Conservation (phyloP, 1,140 invertebrate species). For the Amphibalanus amphitrite region DNA sequence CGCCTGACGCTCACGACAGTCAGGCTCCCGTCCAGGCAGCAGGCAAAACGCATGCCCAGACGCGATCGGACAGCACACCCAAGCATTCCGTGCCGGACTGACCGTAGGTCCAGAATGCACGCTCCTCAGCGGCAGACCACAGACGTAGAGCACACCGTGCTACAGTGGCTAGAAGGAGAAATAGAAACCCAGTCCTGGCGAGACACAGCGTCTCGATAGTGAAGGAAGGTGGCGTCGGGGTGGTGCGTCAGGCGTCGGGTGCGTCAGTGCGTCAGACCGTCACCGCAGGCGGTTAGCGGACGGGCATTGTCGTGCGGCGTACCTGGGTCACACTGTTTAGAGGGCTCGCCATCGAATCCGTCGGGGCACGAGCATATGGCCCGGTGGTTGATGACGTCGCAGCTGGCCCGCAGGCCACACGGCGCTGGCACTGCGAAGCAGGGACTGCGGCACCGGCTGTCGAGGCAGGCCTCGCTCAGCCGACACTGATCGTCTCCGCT, state of each 20-base stretch:
- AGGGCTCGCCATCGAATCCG: constrained; percentile 56
- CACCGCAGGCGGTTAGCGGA: neutral
- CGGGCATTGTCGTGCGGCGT: neutral
- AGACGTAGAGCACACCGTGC: neutral
- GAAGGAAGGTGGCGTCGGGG: constrained; percentile 9
- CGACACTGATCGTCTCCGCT: constrained; percentile 20
- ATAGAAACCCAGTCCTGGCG: too few relatives aligned
- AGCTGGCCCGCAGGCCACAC: constrained; percentile 19
- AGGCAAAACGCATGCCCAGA: neutral
- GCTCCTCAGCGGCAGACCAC: neutral
- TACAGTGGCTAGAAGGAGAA: too few relatives aligned
- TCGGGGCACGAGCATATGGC: constrained; percentile 61
- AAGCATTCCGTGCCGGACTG: neutral
- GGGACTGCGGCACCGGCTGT: constrained; percentile 25
- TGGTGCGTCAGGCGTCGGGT: constrained; percentile 7
- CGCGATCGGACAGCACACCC: neutral
- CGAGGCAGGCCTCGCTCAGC: constrained; percentile 23
- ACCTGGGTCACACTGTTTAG: constrained; percentile 37
- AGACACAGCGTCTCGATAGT: neutral
- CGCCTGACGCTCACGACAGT: neutral
- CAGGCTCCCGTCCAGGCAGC: too few relatives aligned
- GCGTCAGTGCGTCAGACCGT: neutral
- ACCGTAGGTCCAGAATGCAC: neutral
- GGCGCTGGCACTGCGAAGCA: constrained; percentile 32
- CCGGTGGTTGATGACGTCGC: constrained; percentile 37